Percentiles rank a stretch among this genome's conserved stretches.
Conservation (phyloP, 2,113 vertebrate genomes). For the Phalacrocorax pelagicus region DNA sequence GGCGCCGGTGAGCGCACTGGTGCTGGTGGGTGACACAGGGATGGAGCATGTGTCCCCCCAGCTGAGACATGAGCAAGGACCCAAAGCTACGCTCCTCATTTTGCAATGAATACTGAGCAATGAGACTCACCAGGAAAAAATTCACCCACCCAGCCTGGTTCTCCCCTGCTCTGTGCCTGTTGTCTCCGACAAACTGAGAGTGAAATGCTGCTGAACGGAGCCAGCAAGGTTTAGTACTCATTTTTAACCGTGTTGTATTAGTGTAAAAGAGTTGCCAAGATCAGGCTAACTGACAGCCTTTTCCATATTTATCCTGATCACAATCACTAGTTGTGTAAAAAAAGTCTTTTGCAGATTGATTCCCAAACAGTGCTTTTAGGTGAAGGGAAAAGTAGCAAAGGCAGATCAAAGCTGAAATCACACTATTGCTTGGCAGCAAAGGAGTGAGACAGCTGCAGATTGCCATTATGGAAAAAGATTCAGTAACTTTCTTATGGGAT, state of each 20-base stretch:
- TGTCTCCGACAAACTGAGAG: neutral
- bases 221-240: neutral
- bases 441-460: neutral
- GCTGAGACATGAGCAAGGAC: neutral
- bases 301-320: neutral
- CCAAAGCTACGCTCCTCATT: neutral
- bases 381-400: neutral
- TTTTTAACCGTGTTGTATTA: neutral
- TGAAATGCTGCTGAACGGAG: neutral
- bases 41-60: neutral
- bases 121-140: neutral
- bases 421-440: neutral
- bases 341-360: neutral
- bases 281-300: neutral
- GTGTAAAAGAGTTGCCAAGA: neutral
- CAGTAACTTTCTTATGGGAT: neutral
- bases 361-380: neutral
- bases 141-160: neutral
- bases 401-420: neutral
- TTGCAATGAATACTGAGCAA: neutral
- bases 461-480: neutral
- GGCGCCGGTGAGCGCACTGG: rapidly evolving
- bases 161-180: neutral
- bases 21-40: neutral
- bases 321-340: neutral